These are phyloP conservation scores for Cremastinae sp. DNA, from an alignment of 2,888 invertebrate genomes.

Conservation along the genomic window DNA sequence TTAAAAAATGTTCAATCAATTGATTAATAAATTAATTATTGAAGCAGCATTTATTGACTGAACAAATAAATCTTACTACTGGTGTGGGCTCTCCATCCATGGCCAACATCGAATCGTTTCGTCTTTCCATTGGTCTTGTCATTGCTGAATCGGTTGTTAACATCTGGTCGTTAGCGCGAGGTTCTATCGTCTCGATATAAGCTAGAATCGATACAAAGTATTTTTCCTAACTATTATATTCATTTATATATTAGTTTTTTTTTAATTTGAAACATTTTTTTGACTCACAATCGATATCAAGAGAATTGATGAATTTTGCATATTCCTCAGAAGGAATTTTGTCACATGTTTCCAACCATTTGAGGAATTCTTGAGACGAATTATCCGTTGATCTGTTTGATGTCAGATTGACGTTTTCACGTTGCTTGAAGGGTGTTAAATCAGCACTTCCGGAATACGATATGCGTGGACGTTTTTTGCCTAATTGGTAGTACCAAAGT, in stretches of 20 bases:
- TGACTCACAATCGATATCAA: conserved; percentile 63
- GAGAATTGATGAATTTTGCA: conserved; percentile 64
- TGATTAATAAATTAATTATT: neutral
- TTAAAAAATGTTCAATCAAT: conserved; percentile 16
- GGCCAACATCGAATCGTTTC: conserved; percentile 58
- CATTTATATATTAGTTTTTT: no score
- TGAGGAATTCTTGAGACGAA: conserved; percentile 71
- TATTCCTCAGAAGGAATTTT: conserved; percentile 75
- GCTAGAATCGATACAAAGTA: conserved; percentile 6
- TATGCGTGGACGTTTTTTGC: conserved; percentile 71
- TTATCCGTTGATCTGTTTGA: conserved; percentile 45
- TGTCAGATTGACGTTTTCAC: conserved; percentile 42
- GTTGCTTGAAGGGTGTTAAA: conserved; percentile 57
- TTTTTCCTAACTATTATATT: neutral
- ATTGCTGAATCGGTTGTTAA: conserved; percentile 65
- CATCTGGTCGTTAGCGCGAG: conserved; percentile 49
- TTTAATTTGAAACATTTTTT: no score
- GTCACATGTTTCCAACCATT: conserved; percentile 63
- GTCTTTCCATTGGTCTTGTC: conserved; percentile 13
- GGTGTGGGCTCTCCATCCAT: conserved; percentile 64
- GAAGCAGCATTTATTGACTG: neutral
- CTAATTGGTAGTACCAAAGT: conserved; percentile 52
- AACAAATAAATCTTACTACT: conserved; percentile 53
- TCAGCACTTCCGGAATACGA: conserved; percentile 70
- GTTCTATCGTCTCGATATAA: conserved; percentile 15